These are phyloP conservation scores for Platyrinchus mystaceus DNA, from an alignment of 2,797 vertebrate species.

Conservation along the genomic window DNA sequence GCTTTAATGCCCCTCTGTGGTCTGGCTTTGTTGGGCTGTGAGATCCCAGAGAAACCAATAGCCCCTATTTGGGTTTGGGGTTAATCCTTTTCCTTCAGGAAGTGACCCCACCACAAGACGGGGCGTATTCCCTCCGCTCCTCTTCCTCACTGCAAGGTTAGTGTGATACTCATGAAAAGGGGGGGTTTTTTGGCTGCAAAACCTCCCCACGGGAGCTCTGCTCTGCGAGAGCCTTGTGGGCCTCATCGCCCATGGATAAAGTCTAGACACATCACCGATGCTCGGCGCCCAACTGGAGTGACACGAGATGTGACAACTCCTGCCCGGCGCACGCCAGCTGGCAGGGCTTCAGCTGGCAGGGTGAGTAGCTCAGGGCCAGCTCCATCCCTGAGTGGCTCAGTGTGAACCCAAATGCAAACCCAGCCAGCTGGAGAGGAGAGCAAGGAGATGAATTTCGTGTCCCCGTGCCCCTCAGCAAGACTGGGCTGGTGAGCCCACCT, in stretches of 20 bases:
- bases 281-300: background rate
- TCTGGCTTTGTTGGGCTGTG: background rate
- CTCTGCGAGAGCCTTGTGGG: background rate
- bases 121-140: background rate
- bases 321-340: background rate
- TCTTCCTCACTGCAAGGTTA: background rate
- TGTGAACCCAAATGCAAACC: background rate
- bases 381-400: background rate
- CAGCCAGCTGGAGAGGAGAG: background rate
- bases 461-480: rapidly evolving
- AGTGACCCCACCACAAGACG: rapidly evolving
- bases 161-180: background rate
- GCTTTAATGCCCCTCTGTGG: background rate
- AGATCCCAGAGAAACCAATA: background rate
- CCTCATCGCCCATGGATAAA: background rate
- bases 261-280: rapidly evolving
- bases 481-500: background rate
- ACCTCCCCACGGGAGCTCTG: background rate
- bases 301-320: background rate
- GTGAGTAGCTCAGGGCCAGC: background rate
- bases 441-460: rapidly evolving
- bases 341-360: background rate
- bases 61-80: background rate
- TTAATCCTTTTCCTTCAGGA: background rate
- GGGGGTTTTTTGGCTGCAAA: background rate